phyloP scores from a whole-genome alignment of 2,113 vertebrate species.

The Nothobranchius furzeri region DNA sequence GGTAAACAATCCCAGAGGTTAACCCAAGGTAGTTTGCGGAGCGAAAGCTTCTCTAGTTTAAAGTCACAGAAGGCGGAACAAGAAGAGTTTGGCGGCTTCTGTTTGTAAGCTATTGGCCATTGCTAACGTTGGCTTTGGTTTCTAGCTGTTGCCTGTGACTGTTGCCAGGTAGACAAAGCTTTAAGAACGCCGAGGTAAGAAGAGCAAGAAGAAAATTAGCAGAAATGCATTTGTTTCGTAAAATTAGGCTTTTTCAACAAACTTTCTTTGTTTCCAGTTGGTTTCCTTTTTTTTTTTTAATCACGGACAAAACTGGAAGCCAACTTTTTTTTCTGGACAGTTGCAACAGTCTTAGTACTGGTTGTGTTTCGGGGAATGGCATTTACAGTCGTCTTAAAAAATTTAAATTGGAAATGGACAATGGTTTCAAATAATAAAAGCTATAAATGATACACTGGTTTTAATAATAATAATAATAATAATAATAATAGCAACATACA shows the following conservation, averaged over 20 bases:
- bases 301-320: constrained; percentile 91
- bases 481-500: constrained; percentile 94
- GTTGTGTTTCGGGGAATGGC: constrained; percentile 88
- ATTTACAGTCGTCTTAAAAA: constrained; percentile 95
- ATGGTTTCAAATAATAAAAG: constrained; percentile 38
- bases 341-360: constrained; percentile 93
- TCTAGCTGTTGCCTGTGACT: constrained; percentile 99
- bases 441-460: constrained; percentile 83
- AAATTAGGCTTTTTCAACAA: constrained; percentile 88
- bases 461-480: constrained; percentile 88
- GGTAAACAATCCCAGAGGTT: constrained; percentile 99
- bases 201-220: constrained; percentile 91
- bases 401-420: constrained; percentile 63
- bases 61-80: constrained; percentile 98
- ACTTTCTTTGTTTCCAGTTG: constrained; percentile 79
- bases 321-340: constrained; percentile 71
- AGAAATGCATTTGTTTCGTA: constrained; percentile 91
- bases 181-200: constrained; percentile 97
- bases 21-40: constrained; percentile 98
- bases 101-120: constrained; percentile 99
- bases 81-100: constrained; percentile 92
- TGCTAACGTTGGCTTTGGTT: constrained; percentile 99
- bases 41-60: constrained; percentile 93
- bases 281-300: constrained; percentile 86
- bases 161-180: constrained; percentile 99